Percentiles rank a stretch among this genome's conserved stretches.
phyloP scores from a whole-genome alignment of 2,888 invertebrate genomes.

The Nymphalis c-album region DNA sequence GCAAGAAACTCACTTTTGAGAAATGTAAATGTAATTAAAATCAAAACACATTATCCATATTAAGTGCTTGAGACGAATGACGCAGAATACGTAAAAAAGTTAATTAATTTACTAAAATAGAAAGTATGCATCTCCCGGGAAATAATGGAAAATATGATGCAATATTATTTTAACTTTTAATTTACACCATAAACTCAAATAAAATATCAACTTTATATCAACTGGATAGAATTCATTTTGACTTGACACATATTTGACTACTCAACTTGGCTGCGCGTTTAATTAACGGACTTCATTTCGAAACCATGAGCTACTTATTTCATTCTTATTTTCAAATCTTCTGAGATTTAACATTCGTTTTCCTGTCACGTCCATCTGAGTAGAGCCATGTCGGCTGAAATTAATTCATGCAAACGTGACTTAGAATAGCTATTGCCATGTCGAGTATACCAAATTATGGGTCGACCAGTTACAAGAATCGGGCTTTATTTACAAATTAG shows the following conservation, averaged over 20 bases:
- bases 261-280: conserved; percentile 16
- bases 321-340: conserved; percentile 33
- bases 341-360: conserved; percentile 32
- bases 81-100: background rate
- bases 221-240: background rate
- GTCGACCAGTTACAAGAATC: background rate
- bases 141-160: conserved; percentile 9
- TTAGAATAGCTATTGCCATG: conserved; percentile 44
- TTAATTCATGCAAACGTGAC: conserved; percentile 42
- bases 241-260: background rate
- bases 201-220: conserved; percentile 17
- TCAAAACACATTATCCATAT: background rate
- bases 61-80: background rate
- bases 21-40: background rate
- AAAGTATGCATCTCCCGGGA: conserved; percentile 10
- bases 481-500: too few species aligned
- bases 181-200: background rate
- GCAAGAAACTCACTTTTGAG: background rate
- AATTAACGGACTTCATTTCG: conserved; percentile 33
- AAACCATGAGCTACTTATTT: conserved; percentile 32
- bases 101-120: conserved; percentile 10
- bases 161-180: conserved; percentile 34
- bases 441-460: background rate
- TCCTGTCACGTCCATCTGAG: conserved; percentile 37
- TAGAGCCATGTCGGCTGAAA: conserved; percentile 38